These are phyloP conservation scores for Panthera tigris DNA, from an alignment of 2,113 vertebrate genomes.

Conservation along the genomic window DNA sequence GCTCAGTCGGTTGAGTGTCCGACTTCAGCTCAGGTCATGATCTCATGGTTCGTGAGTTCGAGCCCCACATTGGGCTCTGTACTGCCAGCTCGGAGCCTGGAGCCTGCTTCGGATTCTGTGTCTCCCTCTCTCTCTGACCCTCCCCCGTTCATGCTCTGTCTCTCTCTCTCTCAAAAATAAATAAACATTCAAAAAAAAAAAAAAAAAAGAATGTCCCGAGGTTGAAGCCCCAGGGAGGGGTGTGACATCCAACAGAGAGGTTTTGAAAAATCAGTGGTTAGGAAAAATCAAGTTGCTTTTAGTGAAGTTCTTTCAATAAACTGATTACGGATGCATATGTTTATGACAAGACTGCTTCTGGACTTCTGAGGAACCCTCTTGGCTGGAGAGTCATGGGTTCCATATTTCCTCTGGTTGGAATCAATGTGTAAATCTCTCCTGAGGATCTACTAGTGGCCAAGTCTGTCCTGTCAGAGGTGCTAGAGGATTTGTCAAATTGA, in stretches of 20 bases:
- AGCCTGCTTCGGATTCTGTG: too few species aligned
- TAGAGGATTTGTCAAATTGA: neutral
- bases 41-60: too few species aligned
- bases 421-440: neutral
- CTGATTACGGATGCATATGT: neutral
- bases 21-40: too few species aligned
- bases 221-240: neutral
- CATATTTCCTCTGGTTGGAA: neutral
- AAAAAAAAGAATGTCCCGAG: neutral
- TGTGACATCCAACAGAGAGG: neutral
- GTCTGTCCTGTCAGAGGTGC: neutral
- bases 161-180: too few species aligned
- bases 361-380: neutral
- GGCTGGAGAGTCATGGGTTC: neutral
- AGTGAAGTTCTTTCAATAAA: neutral
- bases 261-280: neutral
- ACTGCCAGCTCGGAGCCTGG: too few species aligned
- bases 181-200: too few species aligned
- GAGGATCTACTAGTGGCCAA: too few species aligned
- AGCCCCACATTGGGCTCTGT: too few species aligned
- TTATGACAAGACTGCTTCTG: neutral
- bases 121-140: too few species aligned
- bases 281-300: neutral
- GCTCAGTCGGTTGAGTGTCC: too few species aligned
- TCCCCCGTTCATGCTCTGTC: too few species aligned